phyloP scores from a whole-genome alignment of 2,797 vertebrate genomes.

The Chrysocyon brachyurus region DNA sequence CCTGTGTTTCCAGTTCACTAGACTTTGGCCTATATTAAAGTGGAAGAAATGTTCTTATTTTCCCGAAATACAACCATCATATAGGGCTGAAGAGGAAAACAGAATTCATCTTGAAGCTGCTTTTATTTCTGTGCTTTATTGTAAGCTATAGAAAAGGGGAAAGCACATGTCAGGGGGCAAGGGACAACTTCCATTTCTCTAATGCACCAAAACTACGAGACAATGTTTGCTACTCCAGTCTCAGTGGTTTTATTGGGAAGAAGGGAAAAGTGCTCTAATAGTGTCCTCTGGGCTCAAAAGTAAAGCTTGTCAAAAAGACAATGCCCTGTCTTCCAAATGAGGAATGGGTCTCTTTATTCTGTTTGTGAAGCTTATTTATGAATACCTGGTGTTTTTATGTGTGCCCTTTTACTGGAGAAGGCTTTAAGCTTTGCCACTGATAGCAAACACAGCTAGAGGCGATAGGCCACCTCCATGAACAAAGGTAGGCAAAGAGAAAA shows the following conservation, averaged over 20 bases:
- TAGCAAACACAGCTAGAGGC: background rate
- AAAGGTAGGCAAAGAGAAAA: background rate
- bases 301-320: slow-evolving; percentile 37
- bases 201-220: background rate
- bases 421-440: slow-evolving; percentile 4
- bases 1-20: slow-evolving; percentile 48
- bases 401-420: background rate
- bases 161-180: background rate
- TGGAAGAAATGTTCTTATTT: slow-evolving; percentile 23
- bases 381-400: background rate
- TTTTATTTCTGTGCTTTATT: slow-evolving; percentile 41
- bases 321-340: background rate
- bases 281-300: background rate
- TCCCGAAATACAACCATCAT: background rate
- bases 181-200: background rate
- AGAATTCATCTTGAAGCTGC: slow-evolving; percentile 18
- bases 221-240: background rate
- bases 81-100: slow-evolving; percentile 32
- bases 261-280: background rate
- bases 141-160: background rate
- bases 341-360: background rate
- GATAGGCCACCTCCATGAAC: background rate
- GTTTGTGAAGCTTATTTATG: background rate
- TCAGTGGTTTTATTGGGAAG: slow-evolving; percentile 5
- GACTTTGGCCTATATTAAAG: slow-evolving; percentile 34